Percentiles rank a stretch among this genome's conserved stretches.
Conservation (phyloP, 2,888 invertebrate species). For the Drosophila neotestacea region DNA sequence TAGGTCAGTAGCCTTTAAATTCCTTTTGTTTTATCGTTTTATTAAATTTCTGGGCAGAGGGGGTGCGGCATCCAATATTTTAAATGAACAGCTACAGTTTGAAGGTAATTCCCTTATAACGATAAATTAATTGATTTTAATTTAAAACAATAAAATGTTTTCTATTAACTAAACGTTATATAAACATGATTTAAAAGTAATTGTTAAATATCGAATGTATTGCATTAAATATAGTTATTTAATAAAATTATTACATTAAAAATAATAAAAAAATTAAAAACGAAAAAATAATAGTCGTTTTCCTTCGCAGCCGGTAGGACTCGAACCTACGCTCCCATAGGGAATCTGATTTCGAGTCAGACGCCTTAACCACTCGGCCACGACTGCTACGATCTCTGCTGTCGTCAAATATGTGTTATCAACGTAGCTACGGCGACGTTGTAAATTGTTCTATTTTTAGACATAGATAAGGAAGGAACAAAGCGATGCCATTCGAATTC, state of each 20-base stretch:
- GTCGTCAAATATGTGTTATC: background rate
- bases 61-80: too few species aligned
- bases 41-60: too few species aligned
- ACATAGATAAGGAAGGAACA: background rate
- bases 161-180: too few species aligned
- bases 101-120: too few species aligned
- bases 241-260: too few species aligned
- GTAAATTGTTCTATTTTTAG: slow-evolving; percentile 16
- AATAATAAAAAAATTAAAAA: background rate
- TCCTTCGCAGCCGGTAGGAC: slow-evolving; percentile 91
- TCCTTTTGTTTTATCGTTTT: too few species aligned
- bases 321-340: slow-evolving; percentile 95
- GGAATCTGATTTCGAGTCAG: slow-evolving; percentile 88
- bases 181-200: too few species aligned
- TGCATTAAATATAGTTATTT: background rate
- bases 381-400: slow-evolving; percentile 77
- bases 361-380: slow-evolving; percentile 86
- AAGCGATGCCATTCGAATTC: background rate
- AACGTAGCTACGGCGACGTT: background rate
- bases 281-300: background rate
- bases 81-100: too few species aligned
- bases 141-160: too few species aligned
- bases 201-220: too few species aligned
- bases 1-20: too few species aligned
- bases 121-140: too few species aligned